Percentiles rank a stretch among this genome's conserved stretches.
Conservation (phyloP, 2,888 invertebrate genomes). For the Morinoia aosen region DNA sequence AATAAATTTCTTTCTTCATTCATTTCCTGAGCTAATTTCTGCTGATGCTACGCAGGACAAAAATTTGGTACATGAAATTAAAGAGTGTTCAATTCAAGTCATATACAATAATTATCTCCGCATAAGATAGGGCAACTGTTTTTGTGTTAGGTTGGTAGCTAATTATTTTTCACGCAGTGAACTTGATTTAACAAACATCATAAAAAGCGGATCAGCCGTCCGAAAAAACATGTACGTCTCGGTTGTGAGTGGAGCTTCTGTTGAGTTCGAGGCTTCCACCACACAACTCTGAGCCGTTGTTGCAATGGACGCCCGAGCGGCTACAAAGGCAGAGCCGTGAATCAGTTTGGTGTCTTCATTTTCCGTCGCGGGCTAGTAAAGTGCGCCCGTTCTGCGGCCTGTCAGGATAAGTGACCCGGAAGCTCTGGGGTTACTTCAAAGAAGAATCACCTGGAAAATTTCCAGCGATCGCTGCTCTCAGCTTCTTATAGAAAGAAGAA, state of each 20-base stretch:
- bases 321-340: not conserved
- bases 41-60: too few species aligned
- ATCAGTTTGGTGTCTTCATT: not conserved
- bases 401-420: not conserved
- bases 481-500: not conserved
- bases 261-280: not conserved
- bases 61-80: too few species aligned
- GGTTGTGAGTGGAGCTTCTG: not conserved
- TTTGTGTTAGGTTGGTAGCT: not conserved
- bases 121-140: not conserved
- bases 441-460: slow-evolving; percentile 3
- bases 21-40: too few species aligned
- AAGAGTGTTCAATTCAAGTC: too few species aligned
- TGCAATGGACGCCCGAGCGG: not conserved
- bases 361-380: not conserved
- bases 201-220: not conserved
- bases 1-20: too few species aligned
- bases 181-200: not conserved
- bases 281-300: not conserved
- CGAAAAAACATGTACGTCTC: not conserved
- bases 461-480: not conserved
- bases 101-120: not conserved
- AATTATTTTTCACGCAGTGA: not conserved
- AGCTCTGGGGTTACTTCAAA: not conserved
- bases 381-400: not conserved